Evolutionary conservation across 2,888 invertebrate genomes (phyloP).

Genomic region (Drepana falcataria): DNA sequence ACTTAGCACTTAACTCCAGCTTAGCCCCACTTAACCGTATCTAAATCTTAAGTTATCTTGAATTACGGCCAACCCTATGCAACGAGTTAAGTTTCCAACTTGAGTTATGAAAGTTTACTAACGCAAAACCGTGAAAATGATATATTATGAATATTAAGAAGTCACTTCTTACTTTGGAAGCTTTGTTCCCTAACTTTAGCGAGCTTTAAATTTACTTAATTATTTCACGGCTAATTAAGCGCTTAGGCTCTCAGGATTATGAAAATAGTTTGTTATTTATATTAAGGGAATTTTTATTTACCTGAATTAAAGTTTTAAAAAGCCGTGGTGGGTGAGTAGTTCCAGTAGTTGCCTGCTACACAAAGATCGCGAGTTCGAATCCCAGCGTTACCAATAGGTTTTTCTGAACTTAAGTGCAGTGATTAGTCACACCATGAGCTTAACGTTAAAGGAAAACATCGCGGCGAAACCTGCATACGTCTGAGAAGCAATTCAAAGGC

Average conservation of each 20-base stretch:
- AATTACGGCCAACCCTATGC: conserved; percentile 50
- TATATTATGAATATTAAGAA: conserved; percentile 31
- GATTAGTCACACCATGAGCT: no score
- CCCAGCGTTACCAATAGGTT: no score
- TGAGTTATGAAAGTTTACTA: conserved; percentile 47
- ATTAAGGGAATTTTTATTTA: not conserved
- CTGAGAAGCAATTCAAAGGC: no score
- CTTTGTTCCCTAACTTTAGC: conserved; percentile 13
- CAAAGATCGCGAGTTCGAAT: no score
- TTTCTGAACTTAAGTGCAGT: no score
- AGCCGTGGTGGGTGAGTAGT: no score
- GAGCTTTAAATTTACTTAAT: conserved; percentile 16
- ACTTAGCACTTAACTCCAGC: conserved; percentile 59
- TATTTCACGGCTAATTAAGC: conserved; percentile 17
- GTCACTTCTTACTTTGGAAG: conserved; percentile 9
- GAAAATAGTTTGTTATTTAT: conserved; percentile 3
- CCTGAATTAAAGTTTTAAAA: no score
- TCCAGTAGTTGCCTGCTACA: no score
- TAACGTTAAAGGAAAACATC: no score
- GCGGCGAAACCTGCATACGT: no score
- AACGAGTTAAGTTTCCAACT: conserved; percentile 49
- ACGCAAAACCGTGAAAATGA: conserved; percentile 45
- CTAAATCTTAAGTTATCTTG: conserved; percentile 62
- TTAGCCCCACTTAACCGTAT: conserved; percentile 55
- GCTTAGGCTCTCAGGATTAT: conserved; percentile 8